Conservation (phyloP, 2,797 vertebrate genomes). For the Taenioides sp. region DNA sequence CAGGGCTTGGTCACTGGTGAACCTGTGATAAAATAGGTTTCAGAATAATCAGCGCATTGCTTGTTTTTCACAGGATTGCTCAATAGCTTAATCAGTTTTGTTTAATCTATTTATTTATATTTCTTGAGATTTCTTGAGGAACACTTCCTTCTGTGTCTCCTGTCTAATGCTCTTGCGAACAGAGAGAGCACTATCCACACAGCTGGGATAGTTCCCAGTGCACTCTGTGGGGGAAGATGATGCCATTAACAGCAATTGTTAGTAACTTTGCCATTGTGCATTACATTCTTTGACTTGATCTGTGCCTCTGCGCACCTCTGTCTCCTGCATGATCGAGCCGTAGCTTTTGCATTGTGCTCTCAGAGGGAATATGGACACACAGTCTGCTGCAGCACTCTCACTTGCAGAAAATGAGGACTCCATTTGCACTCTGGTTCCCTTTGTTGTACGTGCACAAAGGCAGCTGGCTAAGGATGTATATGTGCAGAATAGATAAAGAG, state of each 20-base stretch:
- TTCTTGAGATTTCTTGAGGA: background rate
- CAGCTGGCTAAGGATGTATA: slow-evolving; percentile 19
- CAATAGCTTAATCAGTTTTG: background rate
- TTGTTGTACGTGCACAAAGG: slow-evolving; percentile 52
- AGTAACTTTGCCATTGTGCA: slow-evolving; percentile 51
- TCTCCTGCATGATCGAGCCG: slow-evolving; percentile 31
- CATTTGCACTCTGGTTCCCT: slow-evolving; percentile 49
- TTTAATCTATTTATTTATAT: background rate
- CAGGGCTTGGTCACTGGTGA: background rate
- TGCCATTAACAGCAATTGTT: slow-evolving; percentile 71
- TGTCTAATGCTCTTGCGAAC: slow-evolving; percentile 35
- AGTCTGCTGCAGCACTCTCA: slow-evolving; percentile 25
- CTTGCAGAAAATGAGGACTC: slow-evolving; percentile 33
- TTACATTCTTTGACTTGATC: slow-evolving; percentile 26
- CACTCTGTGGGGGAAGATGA: slow-evolving; percentile 62
- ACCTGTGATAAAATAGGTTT: too few relatives aligned
- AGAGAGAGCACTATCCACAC: slow-evolving; percentile 32
- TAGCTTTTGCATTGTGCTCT: slow-evolving; percentile 39
- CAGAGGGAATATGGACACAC: slow-evolving; percentile 41
- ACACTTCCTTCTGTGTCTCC: slow-evolving; percentile 10
- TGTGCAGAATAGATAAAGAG: slow-evolving; percentile 32
- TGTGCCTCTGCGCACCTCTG: slow-evolving; percentile 23
- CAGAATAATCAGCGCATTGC: too few relatives aligned
- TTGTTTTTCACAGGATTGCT: too few relatives aligned
- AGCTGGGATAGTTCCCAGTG: slow-evolving; percentile 48